These are phyloP conservation scores for Muraenolepis orangiensis DNA, from an alignment of 2,797 vertebrate species.

Conservation along the genomic window DNA sequence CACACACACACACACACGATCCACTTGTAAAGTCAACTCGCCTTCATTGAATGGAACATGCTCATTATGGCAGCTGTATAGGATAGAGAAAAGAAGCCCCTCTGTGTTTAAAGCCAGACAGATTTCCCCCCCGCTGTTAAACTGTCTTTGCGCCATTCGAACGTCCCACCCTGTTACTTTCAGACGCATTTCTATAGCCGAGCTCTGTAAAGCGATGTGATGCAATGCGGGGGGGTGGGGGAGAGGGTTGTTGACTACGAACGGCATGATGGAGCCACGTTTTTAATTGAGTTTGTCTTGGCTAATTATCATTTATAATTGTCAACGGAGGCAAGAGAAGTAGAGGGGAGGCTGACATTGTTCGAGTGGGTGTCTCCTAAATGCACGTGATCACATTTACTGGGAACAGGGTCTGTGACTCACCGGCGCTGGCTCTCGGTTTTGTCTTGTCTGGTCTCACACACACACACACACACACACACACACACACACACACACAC, in stretches of 20 bases:
- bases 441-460: constrained; percentile 49
- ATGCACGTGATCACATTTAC: constrained; percentile 65
- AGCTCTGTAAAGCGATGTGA: constrained; percentile 19
- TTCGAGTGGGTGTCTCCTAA: constrained; percentile 58
- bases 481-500: constrained; percentile 45
- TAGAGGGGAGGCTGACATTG: constrained; percentile 39
- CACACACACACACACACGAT: constrained; percentile 24
- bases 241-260: no score
- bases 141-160: constrained; percentile 43
- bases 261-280: constrained; percentile 20
- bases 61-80: constrained; percentile 37
- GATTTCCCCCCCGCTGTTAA: constrained; percentile 57
- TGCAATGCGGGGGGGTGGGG: no score
- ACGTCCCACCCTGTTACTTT: constrained; percentile 32
- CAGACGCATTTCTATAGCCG: background rate
- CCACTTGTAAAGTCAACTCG: constrained; percentile 19
- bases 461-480: constrained; percentile 45
- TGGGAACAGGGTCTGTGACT: constrained; percentile 64
- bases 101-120: constrained; percentile 46
- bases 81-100: constrained; percentile 28
- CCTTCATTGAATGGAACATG: constrained; percentile 16
- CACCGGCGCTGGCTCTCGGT: constrained; percentile 60
- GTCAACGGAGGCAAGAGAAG: constrained; percentile 30
- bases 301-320: constrained; percentile 42
- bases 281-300: constrained; percentile 44